Evolutionary conservation across 2,113 vertebrate species (phyloP).

Genomic region (Balaeniceps rex): DNA sequence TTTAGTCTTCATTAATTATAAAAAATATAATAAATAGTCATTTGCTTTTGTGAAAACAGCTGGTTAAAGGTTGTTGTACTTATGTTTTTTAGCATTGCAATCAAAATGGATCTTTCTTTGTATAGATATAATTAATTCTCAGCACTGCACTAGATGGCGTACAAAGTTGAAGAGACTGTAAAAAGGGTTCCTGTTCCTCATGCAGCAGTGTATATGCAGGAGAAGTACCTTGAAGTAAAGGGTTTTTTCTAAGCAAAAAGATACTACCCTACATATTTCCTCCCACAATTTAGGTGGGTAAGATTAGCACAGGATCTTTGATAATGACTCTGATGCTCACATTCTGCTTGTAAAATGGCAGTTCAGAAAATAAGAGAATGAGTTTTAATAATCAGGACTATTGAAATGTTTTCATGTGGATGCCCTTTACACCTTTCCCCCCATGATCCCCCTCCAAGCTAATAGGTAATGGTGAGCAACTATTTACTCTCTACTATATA

Average conservation of each 20-base stretch:
- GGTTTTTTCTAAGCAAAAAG: background rate
- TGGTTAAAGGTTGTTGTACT: slow-evolving; percentile 41
- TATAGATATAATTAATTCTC: background rate
- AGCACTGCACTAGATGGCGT: background rate
- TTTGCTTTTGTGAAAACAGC: slow-evolving; percentile 36
- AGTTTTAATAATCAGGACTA: background rate
- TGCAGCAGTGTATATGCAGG: background rate
- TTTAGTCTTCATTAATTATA: slow-evolving; percentile 53
- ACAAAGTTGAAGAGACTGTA: background rate
- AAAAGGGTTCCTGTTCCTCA: background rate
- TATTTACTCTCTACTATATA: background rate
- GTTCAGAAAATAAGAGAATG: background rate
- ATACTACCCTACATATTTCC: background rate
- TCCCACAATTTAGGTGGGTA: background rate
- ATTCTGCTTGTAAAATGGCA: background rate
- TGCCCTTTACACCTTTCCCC: background rate
- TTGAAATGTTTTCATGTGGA: background rate
- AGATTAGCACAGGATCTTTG: background rate
- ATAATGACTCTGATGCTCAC: background rate
- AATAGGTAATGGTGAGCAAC: background rate
- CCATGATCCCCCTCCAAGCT: rapidly evolving
- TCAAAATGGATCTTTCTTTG: slow-evolving; percentile 13
- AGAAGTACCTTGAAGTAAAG: background rate
- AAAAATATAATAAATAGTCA: slow-evolving; percentile 28
- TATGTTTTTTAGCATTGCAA: background rate